Base-by-base conservation (phyloP, 2,888 invertebrate species). In the Glaucopsyche alexis region DNA sequence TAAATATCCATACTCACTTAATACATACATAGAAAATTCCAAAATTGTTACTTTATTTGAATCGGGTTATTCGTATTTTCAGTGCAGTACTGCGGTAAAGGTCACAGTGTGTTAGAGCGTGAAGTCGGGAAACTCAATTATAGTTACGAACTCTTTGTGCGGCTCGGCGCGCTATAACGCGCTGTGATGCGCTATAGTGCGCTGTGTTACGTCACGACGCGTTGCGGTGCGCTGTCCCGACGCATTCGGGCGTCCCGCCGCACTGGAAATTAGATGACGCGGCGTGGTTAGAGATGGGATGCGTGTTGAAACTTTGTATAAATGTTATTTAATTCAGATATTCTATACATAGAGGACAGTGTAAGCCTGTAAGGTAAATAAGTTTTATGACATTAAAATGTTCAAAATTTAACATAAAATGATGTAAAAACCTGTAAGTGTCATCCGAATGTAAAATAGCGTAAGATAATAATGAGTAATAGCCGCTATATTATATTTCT, bases 191-290 rank as follows among this genome's bases (percentile, higher is more conserved):
- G 74, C 74, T 65, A 77, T 76, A 76, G 77, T 76, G 79, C 79
- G 80, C 55, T 1, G 16, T 16, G 52, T 9, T 19, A 19, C 55
- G 55, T 55, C 11, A 9, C 69, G 71, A 73, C 76, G 71, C 75
- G 74, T 76, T 73, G 2, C 55, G 73, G 29, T 70, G 29, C 38
- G 83, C 84, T 83, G 84, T 81, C 83, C 82, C 82, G 82, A 82
- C 81, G 81, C 83, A 82, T 82, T 81, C 81, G 80, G 65, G 79
- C 77, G 79, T 75, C 79, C 81, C 80, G 79, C 79, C 79, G 79
- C 79, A 78, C 80, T 83, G 87, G 87, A 85, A 87, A 87, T 87
- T 86, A 87, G 87, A 87, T 86, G 86, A 87, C 83, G 83, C 81
- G 79, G 82, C 83, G 76, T 75, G 29, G 29, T 65, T 74, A 76